A percentile compares a stretch with the other conserved stretches of the same genome.
Evolutionary conservation across 2,888 invertebrate species (phyloP).

Genomic region (Stratiomys singularior): DNA sequence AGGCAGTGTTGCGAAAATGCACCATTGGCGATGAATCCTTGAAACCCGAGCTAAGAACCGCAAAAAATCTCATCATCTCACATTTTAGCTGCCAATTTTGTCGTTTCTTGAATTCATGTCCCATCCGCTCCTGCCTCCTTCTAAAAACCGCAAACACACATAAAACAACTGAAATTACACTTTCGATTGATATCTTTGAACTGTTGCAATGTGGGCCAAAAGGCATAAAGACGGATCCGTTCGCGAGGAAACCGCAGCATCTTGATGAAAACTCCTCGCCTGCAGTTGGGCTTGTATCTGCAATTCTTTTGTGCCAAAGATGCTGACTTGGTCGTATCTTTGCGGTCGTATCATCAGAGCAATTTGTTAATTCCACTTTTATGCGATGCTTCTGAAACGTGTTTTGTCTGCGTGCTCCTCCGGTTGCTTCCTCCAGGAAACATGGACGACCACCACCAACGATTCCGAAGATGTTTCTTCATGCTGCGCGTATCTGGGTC

Average conservation of each 20-base stretch:
- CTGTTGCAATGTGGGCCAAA: conserved; percentile 17
- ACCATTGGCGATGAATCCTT: too few relatives aligned
- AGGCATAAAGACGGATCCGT: conserved; percentile 22
- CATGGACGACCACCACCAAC: conserved; percentile 6
- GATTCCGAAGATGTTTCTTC: background rate
- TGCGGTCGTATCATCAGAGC: conserved; percentile 46
- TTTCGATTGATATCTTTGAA: conserved; percentile 1
- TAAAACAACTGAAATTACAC: conserved; percentile 23
- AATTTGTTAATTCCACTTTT: conserved; percentile 52
- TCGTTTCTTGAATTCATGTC: background rate
- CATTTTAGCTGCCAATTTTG: background rate
- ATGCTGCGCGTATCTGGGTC: background rate
- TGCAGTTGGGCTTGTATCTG: too few relatives aligned
- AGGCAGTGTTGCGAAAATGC: too few relatives aligned
- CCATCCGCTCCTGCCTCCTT: background rate
- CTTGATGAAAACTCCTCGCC: background rate
- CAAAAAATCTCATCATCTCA: background rate
- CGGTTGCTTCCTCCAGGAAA: background rate
- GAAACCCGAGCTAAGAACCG: too few relatives aligned
- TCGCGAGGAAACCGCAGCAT: background rate
- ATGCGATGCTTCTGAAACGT: conserved; percentile 31
- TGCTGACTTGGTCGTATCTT: background rate
- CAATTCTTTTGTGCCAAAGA: background rate
- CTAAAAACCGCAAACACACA: background rate
- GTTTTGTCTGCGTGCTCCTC: background rate